Base-by-base conservation (phyloP, 1,140 invertebrate genomes). In the Helicoverpa armigera region DNA sequence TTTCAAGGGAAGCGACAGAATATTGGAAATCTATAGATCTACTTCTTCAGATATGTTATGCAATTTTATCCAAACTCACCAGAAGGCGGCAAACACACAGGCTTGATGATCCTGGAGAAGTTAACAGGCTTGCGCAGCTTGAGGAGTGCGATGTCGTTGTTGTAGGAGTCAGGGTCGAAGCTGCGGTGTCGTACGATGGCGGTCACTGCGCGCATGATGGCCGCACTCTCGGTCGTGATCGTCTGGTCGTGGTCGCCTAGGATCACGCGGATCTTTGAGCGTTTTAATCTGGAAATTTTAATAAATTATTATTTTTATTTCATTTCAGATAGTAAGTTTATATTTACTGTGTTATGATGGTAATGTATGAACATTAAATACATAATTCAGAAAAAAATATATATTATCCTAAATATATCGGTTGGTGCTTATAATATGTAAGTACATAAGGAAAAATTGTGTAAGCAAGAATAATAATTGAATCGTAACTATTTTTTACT, bases 91-190 rank as follows among this genome's bases (percentile, higher is more conserved):
- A 98, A 95, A 91, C 98, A 98, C 12, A 98, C 96, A 0, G 98
- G 98, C 81, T 96, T 96, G 81, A 98, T 96, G 70, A 96, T 97
- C 93, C 98, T 98, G 0, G 96, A 96, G 88, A 98, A 98, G 35
- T 95, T 95, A 1, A 98, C 97, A 0, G 97, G 96, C 88, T 97
- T 97, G 16, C 97, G 91, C 53, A 98, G 91, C 88, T 96, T 97
- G 4, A 98, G 92, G 31, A 98, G 91, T 0, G 98, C 98, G 67
- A 98, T 97, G 88, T 98, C 98, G 87, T 98, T 98, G 91, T 98
- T 98, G 88, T 98, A 98, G 0, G 97, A 97, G 84, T 97, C 97
- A 5, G 97, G 96, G 89, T 98, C 97, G 88, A 98, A 98, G 90
- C 97, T 97, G 53, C 97, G 95, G 87, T 98, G 98, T 79, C 97